These are phyloP conservation scores for Callospermophilus lateralis DNA, from an alignment of 2,113 vertebrate species.

Conservation along the genomic window DNA sequence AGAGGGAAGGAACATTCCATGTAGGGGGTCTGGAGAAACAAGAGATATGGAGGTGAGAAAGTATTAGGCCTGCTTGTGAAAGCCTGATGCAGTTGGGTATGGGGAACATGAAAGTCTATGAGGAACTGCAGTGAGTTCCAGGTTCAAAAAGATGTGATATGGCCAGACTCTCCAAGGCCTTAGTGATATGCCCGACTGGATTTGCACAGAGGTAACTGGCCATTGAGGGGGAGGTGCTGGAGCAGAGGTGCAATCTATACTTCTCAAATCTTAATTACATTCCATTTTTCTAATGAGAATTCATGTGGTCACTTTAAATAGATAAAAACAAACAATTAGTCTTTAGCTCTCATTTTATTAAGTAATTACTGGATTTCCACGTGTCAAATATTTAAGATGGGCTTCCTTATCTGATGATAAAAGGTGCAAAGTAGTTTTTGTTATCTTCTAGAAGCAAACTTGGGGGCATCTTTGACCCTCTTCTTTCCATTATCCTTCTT, in stretches of 20 bases:
- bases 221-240: background rate
- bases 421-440: slow-evolving; percentile 11
- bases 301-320: background rate
- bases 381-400: slow-evolving; percentile 13
- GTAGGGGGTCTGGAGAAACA: background rate
- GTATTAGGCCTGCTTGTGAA: background rate
- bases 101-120: background rate
- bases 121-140: background rate
- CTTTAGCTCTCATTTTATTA: slow-evolving; percentile 24
- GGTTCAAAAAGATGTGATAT: background rate
- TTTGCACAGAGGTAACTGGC: background rate
- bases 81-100: background rate
- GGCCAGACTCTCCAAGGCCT: background rate
- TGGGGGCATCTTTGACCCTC: background rate
- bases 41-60: background rate
- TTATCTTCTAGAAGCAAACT: background rate
- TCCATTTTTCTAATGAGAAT: background rate
- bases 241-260: background rate
- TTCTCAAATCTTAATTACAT: background rate
- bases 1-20: background rate
- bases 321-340: background rate
- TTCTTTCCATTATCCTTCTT: background rate
- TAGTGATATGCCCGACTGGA: background rate
- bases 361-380: background rate
- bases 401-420: background rate